Evolutionary conservation across 1,140 invertebrate genomes (phyloP).

Genomic region (Drosophila nasuta): DNA sequence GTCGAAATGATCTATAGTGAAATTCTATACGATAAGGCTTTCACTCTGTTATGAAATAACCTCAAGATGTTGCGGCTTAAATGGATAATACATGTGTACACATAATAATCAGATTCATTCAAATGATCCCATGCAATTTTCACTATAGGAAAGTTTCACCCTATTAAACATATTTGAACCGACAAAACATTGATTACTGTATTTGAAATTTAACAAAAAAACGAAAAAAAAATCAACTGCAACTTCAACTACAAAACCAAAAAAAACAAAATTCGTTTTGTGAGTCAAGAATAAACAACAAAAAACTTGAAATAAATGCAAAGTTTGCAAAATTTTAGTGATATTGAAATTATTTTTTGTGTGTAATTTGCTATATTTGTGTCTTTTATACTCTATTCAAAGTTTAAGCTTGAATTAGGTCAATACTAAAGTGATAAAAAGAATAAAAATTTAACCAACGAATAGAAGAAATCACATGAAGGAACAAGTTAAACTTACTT

Average conservation of each 20-base stretch:
- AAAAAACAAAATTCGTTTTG: constrained; percentile 7
- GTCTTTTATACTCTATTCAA: too few species aligned
- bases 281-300: constrained; percentile 28
- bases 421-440: too few species aligned
- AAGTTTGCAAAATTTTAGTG: constrained; percentile 68
- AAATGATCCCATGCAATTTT: not conserved
- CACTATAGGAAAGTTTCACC: constrained; percentile 3
- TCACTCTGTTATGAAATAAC: not conserved
- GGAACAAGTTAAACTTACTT: too few species aligned
- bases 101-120: not conserved
- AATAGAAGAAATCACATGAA: too few species aligned
- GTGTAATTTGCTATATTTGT: too few species aligned
- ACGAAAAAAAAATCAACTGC: not conserved
- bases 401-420: too few species aligned
- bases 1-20: not conserved
- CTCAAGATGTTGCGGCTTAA: too few species aligned
- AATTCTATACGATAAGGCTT: not conserved
- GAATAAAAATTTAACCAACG: too few species aligned
- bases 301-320: constrained; percentile 60
- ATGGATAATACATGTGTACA: not conserved
- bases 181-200: constrained; percentile 39
- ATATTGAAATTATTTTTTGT: constrained; percentile 42
- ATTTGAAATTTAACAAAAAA: constrained; percentile 24
- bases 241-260: not conserved
- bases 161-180: constrained; percentile 47